A percentile compares a stretch with the other conserved stretches of the same genome.
Conservation (phyloP, 2,888 invertebrate genomes). For the Carcina quercana region DNA sequence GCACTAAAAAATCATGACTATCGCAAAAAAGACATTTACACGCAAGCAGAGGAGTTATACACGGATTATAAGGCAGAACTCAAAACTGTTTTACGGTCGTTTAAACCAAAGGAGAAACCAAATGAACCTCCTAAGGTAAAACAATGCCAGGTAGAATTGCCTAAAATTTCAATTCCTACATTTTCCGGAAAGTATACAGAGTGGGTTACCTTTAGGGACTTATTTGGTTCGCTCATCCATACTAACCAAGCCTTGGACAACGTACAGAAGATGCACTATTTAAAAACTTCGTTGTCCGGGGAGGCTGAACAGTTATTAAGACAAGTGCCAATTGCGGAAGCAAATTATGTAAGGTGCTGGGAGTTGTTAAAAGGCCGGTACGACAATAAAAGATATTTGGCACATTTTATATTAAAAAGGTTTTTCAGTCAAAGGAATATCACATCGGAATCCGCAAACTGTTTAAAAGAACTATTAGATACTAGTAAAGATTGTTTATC, state of each 20-base stretch:
- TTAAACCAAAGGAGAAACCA: no score
- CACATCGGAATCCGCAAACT: constrained; percentile 12
- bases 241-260: constrained; percentile 15
- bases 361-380: constrained; percentile 12
- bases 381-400: constrained; percentile 17
- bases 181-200: constrained; percentile 20
- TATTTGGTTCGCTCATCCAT: constrained; percentile 17
- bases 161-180: constrained; percentile 9
- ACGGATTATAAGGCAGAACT: no score
- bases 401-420: constrained; percentile 14
- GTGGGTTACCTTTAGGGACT: constrained; percentile 18
- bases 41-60: no score
- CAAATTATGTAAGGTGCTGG: constrained; percentile 18
- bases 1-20: no score
- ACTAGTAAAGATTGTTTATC: constrained; percentile 17
- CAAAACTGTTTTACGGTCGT: no score
- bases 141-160: no score
- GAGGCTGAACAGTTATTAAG: constrained; percentile 20
- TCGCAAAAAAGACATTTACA: no score
- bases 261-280: constrained; percentile 20
- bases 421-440: constrained; percentile 9
- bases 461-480: constrained; percentile 15
- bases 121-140: no score
- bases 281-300: constrained; percentile 16
- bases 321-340: constrained; percentile 11